A percentile compares a stretch with the other conserved stretches of the same genome.
Conservation (phyloP, 2,113 vertebrate species). For the Tympanuchus pallidicinctus region DNA sequence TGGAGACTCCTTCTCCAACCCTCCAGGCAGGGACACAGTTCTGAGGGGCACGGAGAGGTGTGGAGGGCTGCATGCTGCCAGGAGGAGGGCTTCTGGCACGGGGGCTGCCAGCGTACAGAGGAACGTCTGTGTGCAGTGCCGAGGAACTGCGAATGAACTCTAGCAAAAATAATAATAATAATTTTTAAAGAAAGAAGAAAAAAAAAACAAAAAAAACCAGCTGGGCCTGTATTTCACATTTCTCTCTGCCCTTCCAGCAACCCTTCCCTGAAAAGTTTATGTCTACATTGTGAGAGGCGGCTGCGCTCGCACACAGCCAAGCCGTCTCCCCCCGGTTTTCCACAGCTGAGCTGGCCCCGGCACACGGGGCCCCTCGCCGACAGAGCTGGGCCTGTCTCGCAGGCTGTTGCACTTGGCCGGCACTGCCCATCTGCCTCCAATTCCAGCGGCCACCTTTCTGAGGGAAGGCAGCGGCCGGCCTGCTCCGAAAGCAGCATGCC, state of each 20-base stretch:
- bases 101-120: neutral
- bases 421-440: slow-evolving; percentile 28
- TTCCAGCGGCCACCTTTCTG: slow-evolving; percentile 65
- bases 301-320: slow-evolving; percentile 24
- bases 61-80: neutral
- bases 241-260: slow-evolving; percentile 36
- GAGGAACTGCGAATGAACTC: slow-evolving; percentile 28
- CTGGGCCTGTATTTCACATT: neutral
- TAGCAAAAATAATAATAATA: neutral
- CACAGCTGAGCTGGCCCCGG: slow-evolving; percentile 43
- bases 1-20: neutral
- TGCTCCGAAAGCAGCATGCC: neutral
- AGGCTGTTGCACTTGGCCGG: slow-evolving; percentile 79
- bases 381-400: slow-evolving; percentile 66
- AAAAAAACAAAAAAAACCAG: neutral
- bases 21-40: neutral
- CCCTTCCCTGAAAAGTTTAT: slow-evolving; percentile 50
- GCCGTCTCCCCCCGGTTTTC: slow-evolving; percentile 30
- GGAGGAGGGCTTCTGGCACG: neutral
- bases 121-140: neutral
- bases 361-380: neutral
- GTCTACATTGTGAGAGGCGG: slow-evolving; percentile 8
- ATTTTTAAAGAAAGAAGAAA: no score
- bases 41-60: fast-evolving
- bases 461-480: neutral